A percentile compares a stretch with the other conserved stretches of the same genome.
phyloP scores from a whole-genome alignment of 2,888 invertebrate species.

The Callyntrura guangdongensis region DNA sequence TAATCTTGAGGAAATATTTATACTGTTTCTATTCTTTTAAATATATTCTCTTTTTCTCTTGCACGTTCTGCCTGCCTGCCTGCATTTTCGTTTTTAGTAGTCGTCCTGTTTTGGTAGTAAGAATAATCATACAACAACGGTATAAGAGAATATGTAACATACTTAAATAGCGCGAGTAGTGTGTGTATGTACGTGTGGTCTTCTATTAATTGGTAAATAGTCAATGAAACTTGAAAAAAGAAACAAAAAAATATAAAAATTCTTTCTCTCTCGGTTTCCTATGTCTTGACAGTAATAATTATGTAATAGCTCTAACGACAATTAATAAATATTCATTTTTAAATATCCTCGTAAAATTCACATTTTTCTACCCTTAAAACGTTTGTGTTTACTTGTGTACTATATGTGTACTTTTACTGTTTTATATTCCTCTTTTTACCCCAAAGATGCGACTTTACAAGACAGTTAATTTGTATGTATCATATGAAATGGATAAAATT shows the following conservation, averaged over 20 bases:
- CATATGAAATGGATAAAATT: conserved; percentile 64
- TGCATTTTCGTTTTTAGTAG: conserved; percentile 49
- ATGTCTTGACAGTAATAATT: conserved; percentile 56
- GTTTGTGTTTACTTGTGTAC: conserved; percentile 37
- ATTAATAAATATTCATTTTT: conserved; percentile 58
- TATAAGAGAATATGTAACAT: conserved; percentile 68
- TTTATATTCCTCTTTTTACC: conserved; percentile 61
- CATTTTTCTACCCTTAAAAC: conserved; percentile 70
- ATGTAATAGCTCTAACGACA: conserved; percentile 64
- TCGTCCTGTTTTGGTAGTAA: conserved; percentile 44
- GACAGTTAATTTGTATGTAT: conserved; percentile 50
- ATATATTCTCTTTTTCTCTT: conserved; percentile 57
- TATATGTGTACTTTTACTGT: conserved; percentile 48
- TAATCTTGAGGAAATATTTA: conserved; percentile 74
- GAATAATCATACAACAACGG: conserved; percentile 52
- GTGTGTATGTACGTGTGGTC: conserved; percentile 35
- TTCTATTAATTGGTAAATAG: conserved; percentile 75
- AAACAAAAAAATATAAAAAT: conserved; percentile 72
- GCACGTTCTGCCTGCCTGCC: conserved; percentile 6
- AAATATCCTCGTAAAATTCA: conserved; percentile 51
- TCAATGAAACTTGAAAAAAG: conserved; percentile 73
- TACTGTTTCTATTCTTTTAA: conserved; percentile 47
- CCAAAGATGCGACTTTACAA: conserved; percentile 70
- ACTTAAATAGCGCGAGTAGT: conserved; percentile 66
- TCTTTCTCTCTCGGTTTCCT: conserved; percentile 35